These are phyloP conservation scores for Apodemia hepburni DNA, from an alignment of 2,888 invertebrate genomes.

Conservation along the genomic window DNA sequence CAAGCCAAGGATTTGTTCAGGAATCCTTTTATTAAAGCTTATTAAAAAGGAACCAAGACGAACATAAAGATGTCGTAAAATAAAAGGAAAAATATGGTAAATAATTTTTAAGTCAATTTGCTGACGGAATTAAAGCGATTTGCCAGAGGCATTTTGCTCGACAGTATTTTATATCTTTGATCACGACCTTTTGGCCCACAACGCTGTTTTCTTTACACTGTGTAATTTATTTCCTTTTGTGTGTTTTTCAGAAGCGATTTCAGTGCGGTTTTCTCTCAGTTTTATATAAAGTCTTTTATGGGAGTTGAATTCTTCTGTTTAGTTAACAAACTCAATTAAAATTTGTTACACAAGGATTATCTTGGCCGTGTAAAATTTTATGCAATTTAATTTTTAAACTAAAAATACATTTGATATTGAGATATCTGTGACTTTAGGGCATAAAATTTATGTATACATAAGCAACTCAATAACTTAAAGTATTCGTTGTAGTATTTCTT, in stretches of 20 bases:
- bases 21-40: not conserved
- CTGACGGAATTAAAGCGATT: conserved; percentile 3
- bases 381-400: no score
- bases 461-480: no score
- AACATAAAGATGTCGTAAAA: not conserved
- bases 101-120: conserved; percentile 12
- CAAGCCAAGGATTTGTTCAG: not conserved
- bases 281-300: not conserved
- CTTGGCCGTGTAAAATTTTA: no score
- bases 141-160: conserved; percentile 1
- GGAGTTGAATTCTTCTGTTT: not conserved
- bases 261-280: not conserved
- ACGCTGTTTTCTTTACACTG: conserved; percentile 8
- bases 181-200: conserved; percentile 5
- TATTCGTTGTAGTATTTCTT: no score
- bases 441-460: no score
- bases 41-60: not conserved
- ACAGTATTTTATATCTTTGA: conserved; percentile 6
- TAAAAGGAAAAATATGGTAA: conserved; percentile 11
- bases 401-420: no score
- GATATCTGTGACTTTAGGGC: no score
- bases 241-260: conserved; percentile 9
- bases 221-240: conserved; percentile 10
- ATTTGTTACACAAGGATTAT: not conserved
- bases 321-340: conserved; percentile 1